These are phyloP conservation scores for Apamea anceps DNA, from an alignment of 2,888 invertebrate genomes.

Conservation along the genomic window DNA sequence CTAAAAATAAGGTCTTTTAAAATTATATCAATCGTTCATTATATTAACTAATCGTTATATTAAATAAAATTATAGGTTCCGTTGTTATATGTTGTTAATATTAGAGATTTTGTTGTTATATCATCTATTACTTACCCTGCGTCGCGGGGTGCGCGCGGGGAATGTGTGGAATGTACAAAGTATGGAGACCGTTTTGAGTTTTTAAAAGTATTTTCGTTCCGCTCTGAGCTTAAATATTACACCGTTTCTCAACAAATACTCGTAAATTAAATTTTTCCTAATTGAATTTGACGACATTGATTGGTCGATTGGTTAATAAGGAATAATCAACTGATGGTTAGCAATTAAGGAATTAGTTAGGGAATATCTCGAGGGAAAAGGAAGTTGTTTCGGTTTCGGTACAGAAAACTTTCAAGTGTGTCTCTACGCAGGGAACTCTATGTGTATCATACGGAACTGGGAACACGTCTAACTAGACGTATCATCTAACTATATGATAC, in stretches of 20 bases:
- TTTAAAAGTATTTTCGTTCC: not conserved
- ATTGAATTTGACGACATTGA: not conserved
- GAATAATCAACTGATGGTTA: not conserved
- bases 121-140: too few species aligned
- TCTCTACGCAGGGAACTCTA: not conserved
- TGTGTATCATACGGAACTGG: not conserved
- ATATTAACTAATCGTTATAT: too few species aligned
- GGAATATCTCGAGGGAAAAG: not conserved
- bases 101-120: too few species aligned
- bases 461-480: not conserved
- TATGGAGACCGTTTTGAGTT: not conserved
- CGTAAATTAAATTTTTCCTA: not conserved
- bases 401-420: not conserved
- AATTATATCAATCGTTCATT: too few species aligned
- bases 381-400: not conserved
- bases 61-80: too few species aligned
- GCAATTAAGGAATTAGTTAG: not conserved
- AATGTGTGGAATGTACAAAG: not conserved
- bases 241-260: too few species aligned
- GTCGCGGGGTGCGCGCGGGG: not conserved
- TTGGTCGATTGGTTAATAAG: not conserved
- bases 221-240: not conserved
- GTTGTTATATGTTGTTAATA: too few species aligned
- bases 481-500: not conserved
- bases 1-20: too few species aligned